These are phyloP conservation scores for Anseranas semipalmata DNA, from an alignment of 2,113 vertebrate species.

Conservation along the genomic window DNA sequence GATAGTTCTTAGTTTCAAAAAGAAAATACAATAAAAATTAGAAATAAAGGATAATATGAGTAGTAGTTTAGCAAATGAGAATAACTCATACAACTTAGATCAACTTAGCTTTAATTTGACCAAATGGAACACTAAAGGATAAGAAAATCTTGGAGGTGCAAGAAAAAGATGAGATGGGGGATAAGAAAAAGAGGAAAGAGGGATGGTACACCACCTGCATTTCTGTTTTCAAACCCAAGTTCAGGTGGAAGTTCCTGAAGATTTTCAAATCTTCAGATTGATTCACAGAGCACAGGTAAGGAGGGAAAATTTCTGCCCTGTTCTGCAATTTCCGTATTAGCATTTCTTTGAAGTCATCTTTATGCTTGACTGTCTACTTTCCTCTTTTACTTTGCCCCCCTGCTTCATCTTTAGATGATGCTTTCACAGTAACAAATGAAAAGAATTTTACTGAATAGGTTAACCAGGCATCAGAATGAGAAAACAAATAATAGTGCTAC, in stretches of 20 bases:
- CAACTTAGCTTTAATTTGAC: neutral
- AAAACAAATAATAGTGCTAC: neutral
- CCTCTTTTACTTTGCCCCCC: neutral
- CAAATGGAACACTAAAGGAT: neutral
- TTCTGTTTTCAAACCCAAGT: neutral
- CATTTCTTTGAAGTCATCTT: neutral
- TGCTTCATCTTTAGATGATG: neutral
- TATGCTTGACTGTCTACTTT: neutral
- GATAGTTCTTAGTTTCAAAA: neutral
- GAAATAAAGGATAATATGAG: neutral
- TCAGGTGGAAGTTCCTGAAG: neutral
- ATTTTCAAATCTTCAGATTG: neutral
- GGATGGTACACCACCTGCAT: neutral
- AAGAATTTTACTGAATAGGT: neutral
- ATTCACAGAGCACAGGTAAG: neutral
- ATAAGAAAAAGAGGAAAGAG: fast-evolving
- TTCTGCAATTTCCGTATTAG: neutral
- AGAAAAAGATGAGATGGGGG: neutral
- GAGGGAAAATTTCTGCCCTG: neutral
- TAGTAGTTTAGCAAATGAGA: neutral
- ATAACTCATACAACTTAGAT: neutral
- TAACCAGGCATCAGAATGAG: neutral
- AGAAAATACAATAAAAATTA: neutral
- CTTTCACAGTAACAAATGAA: neutral
- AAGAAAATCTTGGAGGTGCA: neutral